Conservation (phyloP, 92 coral and sea anemone species). For the Desmophyllum pertusum region DNA sequence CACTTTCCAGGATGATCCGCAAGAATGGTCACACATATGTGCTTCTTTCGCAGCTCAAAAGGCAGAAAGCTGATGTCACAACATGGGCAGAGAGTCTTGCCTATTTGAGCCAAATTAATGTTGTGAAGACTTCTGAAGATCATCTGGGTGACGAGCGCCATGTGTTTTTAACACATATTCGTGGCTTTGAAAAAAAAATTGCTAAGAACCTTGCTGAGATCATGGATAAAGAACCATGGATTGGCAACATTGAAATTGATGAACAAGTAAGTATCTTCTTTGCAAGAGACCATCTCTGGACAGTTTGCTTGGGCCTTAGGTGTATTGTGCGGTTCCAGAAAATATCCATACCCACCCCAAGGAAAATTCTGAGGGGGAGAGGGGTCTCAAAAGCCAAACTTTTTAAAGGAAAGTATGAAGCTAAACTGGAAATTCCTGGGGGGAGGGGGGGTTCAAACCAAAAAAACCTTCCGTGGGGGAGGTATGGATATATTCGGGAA, state of each 20-base stretch:
- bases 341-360: no score
- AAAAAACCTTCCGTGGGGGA: no score
- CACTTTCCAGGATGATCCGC: slow-evolving; percentile 10
- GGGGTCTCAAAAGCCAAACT: no score
- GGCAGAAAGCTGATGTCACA: not conserved
- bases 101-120: slow-evolving; percentile 14
- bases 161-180: slow-evolving; percentile 46
- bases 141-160: slow-evolving; percentile 20
- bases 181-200: slow-evolving; percentile 40
- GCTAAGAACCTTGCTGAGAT: slow-evolving; percentile 45
- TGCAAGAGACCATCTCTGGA: no score
- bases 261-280: slow-evolving; percentile 27
- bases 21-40: slow-evolving; percentile 53
- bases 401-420: no score
- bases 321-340: no score
- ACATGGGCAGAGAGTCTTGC: slow-evolving; percentile 24
- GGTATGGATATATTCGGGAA: no score
- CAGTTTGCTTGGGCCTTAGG: no score
- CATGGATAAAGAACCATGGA: slow-evolving; percentile 56
- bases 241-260: slow-evolving; percentile 21
- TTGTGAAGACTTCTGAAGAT: slow-evolving; percentile 14
- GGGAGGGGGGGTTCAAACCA: no score
- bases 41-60: slow-evolving; percentile 9
- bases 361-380: no score
- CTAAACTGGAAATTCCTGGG: no score